phyloP scores from a whole-genome alignment of 2,113 vertebrate species.

The Cyprinodon brontotheroides region DNA sequence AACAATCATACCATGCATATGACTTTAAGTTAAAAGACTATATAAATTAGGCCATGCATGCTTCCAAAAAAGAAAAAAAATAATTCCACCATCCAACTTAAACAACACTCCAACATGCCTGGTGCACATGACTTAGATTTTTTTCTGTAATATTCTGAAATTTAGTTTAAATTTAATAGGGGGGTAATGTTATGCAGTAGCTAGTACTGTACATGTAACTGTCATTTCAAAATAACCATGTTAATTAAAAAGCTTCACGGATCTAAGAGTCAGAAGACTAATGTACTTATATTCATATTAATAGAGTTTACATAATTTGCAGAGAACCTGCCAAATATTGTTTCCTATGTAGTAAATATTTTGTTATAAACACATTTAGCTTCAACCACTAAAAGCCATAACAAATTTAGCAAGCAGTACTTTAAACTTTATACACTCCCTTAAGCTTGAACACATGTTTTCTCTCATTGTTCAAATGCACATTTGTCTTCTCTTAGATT shows the following conservation, averaged over 20 bases:
- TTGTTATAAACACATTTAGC: neutral
- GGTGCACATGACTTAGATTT: too few species aligned
- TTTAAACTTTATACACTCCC: neutral
- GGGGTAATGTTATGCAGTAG: neutral
- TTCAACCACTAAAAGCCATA: neutral
- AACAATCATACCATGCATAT: too few species aligned
- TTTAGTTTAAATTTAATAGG: neutral
- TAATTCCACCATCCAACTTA: too few species aligned
- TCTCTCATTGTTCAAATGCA: neutral
- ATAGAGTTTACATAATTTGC: neutral
- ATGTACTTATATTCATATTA: neutral
- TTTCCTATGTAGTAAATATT: neutral
- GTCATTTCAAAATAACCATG: neutral
- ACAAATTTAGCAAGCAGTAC: neutral
- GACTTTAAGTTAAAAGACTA: too few species aligned
- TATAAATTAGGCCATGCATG: too few species aligned
- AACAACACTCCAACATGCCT: too few species aligned
- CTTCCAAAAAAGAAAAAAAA: too few species aligned
- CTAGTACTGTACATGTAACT: neutral
- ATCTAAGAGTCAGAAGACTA: neutral
- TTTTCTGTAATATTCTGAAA: neutral
- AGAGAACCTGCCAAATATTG: neutral
- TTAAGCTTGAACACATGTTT: neutral
- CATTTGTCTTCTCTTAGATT: neutral
- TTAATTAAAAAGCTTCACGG: neutral